Conservation (phyloP, 2,888 invertebrate genomes). For the Drosophila nr. medialis region DNA sequence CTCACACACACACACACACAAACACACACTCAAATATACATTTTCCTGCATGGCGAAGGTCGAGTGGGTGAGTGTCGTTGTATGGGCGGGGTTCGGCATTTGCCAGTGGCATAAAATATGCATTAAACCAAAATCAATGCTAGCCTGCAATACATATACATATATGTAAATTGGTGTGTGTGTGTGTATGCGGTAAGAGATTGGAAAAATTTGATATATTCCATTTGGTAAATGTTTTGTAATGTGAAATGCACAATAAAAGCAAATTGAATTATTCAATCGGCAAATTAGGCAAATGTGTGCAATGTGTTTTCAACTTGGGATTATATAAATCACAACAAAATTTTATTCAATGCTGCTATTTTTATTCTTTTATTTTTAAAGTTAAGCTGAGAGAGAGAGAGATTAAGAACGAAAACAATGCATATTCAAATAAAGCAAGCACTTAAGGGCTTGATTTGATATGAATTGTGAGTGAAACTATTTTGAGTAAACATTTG, state of each 20-base stretch:
- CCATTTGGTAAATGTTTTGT: conserved; percentile 60
- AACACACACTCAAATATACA: conserved; percentile 12
- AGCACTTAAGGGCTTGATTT: not conserved
- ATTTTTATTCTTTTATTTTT: not conserved
- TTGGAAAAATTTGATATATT: conserved; percentile 65
- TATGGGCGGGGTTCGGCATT: conserved; percentile 17
- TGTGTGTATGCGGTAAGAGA: conserved; percentile 39
- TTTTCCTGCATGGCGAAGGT: conserved; percentile 62
- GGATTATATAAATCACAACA: not conserved
- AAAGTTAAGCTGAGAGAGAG: not conserved
- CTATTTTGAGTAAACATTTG: not conserved
- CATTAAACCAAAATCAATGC: conserved; percentile 67
- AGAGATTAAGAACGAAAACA: not conserved
- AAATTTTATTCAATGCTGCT: not conserved
- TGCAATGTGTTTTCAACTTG: conserved; percentile 7
- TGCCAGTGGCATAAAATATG: conserved; percentile 58
- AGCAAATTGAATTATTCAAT: conserved; percentile 68
- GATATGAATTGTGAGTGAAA: not conserved
- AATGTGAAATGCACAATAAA: conserved; percentile 55
- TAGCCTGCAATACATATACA: conserved; percentile 12
- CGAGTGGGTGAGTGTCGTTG: conserved; percentile 62
- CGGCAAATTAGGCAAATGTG: conserved; percentile 18
- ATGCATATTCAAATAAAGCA: not conserved
- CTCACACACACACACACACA: conserved; percentile 20
- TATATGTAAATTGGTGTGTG: not conserved